Percentiles rank a stretch among this genome's conserved stretches.
Conservation (phyloP, 2,797 vertebrate genomes). For the Sebastes steindachneri region DNA sequence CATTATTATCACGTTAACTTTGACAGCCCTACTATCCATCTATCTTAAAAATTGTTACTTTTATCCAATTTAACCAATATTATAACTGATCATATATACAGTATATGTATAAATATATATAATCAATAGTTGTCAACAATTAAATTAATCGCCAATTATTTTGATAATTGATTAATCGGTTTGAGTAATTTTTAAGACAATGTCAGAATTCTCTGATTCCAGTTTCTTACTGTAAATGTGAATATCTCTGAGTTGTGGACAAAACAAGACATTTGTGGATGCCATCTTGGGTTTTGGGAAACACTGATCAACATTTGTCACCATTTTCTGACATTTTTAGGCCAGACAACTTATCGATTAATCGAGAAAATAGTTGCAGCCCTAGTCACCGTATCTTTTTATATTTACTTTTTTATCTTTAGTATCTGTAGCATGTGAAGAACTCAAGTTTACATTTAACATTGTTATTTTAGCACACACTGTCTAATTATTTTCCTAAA, state of each 20-base stretch:
- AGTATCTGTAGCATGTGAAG: neutral
- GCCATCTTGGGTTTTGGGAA: neutral
- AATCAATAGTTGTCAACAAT: too few species aligned
- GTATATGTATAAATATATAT: too few species aligned
- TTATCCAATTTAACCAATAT: too few species aligned
- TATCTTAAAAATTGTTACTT: too few species aligned
- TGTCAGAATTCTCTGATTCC: too few species aligned
- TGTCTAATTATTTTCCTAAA: neutral
- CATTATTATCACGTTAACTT: too few species aligned
- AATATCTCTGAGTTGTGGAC: neutral
- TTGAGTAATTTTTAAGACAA: too few species aligned
- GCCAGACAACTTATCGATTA: neutral
- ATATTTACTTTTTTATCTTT: neutral
- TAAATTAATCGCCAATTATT: too few species aligned
- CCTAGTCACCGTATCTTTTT: neutral
- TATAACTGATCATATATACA: too few species aligned
- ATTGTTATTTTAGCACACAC: neutral
- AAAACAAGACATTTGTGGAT: neutral
- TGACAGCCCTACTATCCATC: neutral
- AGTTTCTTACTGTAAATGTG: too few species aligned
- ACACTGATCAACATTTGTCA: neutral
- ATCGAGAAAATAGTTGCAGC: too few species aligned
- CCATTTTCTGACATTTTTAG: neutral
- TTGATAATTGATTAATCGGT: too few species aligned
- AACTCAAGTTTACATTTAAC: neutral